A percentile compares a stretch with the other conserved stretches of the same genome.
Conservation (phyloP, 2,113 vertebrate species). For the Piaya cayana region DNA sequence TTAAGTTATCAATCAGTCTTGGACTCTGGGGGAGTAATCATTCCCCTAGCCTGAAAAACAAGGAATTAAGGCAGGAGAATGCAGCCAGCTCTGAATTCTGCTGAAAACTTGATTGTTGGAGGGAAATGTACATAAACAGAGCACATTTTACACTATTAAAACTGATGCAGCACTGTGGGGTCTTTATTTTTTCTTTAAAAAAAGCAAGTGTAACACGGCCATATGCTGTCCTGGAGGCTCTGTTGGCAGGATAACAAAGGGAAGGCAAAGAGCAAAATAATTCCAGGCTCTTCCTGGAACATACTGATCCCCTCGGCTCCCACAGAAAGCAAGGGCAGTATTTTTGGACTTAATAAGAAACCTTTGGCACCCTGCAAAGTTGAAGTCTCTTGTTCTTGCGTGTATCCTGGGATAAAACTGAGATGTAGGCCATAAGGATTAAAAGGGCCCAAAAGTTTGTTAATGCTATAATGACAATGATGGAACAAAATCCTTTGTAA, state of each 20-base stretch:
- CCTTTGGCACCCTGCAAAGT: slow-evolving; percentile 3
- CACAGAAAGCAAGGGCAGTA: not conserved
- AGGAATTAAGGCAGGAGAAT: not conserved
- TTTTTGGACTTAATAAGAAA: slow-evolving; percentile 43
- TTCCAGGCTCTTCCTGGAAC: slow-evolving; percentile 53
- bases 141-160: not conserved
- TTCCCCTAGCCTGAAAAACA: not conserved
- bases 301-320: slow-evolving; percentile 33
- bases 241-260: slow-evolving; percentile 46
- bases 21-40: not conserved
- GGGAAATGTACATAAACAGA: not conserved
- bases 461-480: not conserved
- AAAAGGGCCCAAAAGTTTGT: not conserved
- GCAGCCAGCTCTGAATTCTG: not conserved
- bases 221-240: slow-evolving; percentile 55
- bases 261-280: slow-evolving; percentile 26
- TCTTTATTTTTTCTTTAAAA: not conserved
- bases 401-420: not conserved
- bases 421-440: not conserved
- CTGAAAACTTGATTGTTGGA: not conserved
- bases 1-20: not conserved
- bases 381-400: not conserved
- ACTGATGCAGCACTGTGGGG: not conserved
- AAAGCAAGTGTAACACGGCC: slow-evolving; percentile 19
- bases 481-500: not conserved